Conservation (phyloP, 1,140 invertebrate genomes). For the Caenorhabditis latens region DNA sequence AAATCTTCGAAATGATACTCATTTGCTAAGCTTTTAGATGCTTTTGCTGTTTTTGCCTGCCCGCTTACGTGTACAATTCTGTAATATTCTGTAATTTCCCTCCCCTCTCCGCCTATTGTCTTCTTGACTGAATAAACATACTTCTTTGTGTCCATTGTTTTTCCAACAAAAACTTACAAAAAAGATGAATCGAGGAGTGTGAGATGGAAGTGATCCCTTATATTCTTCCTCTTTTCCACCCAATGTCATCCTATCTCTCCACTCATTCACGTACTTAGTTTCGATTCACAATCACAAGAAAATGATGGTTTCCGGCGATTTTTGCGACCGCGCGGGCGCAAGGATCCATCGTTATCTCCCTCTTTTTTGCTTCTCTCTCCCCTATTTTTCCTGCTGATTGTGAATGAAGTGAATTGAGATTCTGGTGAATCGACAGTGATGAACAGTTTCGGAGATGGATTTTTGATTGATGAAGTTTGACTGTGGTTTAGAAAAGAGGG, state of each 20-base stretch:
- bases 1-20: slow-evolving; percentile 51
- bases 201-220: slow-evolving; percentile 1
- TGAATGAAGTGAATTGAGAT: neutral
- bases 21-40: slow-evolving; percentile 55
- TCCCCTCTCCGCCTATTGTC: neutral
- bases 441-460: slow-evolving; percentile 50
- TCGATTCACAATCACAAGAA: slow-evolving; percentile 23
- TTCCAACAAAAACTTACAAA: no score
- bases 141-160: neutral
- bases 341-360: slow-evolving; percentile 30
- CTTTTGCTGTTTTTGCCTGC: slow-evolving; percentile 43
- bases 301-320: slow-evolving; percentile 42
- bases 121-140: slow-evolving; percentile 12
- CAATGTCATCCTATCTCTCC: slow-evolving; percentile 6
- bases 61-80: slow-evolving; percentile 48
- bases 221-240: slow-evolving; percentile 4
- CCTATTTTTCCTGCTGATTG: slow-evolving; percentile 40
- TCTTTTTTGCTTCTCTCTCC: neutral
- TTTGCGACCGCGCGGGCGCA: neutral
- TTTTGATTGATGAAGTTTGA: slow-evolving; percentile 56
- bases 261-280: slow-evolving; percentile 27
- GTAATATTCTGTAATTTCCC: neutral
- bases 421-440: neutral
- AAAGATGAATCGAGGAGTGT: neutral
- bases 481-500: neutral